Evolutionary conservation across 2,888 invertebrate genomes (phyloP).

Genomic region (Apoderus coryli): DNA sequence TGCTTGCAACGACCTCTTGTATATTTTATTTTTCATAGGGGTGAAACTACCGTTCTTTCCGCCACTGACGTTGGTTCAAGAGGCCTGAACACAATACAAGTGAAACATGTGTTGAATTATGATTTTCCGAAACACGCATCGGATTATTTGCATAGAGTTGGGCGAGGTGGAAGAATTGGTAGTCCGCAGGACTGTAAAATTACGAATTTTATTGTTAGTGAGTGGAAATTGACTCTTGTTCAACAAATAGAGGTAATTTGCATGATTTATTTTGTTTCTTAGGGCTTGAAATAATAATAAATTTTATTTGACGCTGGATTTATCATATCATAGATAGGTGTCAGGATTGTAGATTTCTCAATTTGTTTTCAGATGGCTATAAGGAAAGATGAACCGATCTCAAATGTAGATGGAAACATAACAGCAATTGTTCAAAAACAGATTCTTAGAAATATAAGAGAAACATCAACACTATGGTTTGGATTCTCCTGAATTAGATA

Average conservation of each 20-base stretch:
- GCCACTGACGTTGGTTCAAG: slow-evolving; percentile 85
- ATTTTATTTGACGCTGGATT: slow-evolving; percentile 4
- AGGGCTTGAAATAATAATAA: too few relatives aligned
- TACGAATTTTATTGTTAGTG: slow-evolving; percentile 65
- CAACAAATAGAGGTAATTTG: slow-evolving; percentile 64
- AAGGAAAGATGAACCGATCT: slow-evolving; percentile 45
- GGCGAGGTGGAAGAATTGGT: slow-evolving; percentile 79
- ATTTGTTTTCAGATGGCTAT: slow-evolving; percentile 40
- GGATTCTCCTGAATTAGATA: too few relatives aligned
- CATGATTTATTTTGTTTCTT: slow-evolving; percentile 8
- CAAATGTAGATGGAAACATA: slow-evolving; percentile 75
- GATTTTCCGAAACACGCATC: slow-evolving; percentile 83
- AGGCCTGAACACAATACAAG: slow-evolving; percentile 79
- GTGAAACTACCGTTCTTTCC: slow-evolving; percentile 56
- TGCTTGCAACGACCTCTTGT: too few relatives aligned
- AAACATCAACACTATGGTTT: too few relatives aligned
- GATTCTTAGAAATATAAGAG: slow-evolving; percentile 25
- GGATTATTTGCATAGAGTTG: slow-evolving; percentile 87
- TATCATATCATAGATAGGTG: too few relatives aligned
- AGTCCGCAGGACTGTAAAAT: slow-evolving; percentile 48
- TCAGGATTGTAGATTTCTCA: slow-evolving; percentile 14
- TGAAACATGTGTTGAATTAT: slow-evolving; percentile 77
- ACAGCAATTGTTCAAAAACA: slow-evolving; percentile 39
- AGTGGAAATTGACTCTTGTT: slow-evolving; percentile 57
- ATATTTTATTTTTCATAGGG: too few relatives aligned